phyloP scores from a whole-genome alignment of 2,113 vertebrate species.

The Gnathonemus longibarbis region DNA sequence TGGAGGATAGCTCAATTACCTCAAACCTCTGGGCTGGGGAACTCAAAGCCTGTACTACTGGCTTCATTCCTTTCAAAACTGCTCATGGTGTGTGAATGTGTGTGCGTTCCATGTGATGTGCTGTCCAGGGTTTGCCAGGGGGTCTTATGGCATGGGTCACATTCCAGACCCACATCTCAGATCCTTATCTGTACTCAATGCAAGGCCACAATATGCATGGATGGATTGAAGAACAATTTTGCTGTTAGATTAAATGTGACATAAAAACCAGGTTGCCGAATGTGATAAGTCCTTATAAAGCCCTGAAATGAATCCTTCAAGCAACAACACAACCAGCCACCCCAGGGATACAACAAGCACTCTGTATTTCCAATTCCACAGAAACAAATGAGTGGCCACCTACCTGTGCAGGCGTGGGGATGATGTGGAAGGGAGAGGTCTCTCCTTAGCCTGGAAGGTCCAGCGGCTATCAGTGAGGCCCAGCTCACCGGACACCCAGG shows the following conservation, averaged over 20 bases:
- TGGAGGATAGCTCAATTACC: neutral
- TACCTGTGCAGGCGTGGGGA: slow-evolving; percentile 20
- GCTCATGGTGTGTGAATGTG: neutral
- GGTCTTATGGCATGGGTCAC: neutral
- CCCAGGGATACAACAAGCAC: too few relatives aligned
- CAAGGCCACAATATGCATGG: neutral
- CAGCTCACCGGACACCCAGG: slow-evolving; percentile 73
- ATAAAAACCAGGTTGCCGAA: neutral
- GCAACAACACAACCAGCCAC: neutral
- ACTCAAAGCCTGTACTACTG: neutral
- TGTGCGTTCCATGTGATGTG: neutral
- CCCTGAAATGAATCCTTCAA: neutral
- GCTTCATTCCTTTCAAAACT: neutral
- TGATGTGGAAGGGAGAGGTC: slow-evolving; percentile 29
- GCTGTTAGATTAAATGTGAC: neutral
- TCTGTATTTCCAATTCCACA: neutral
- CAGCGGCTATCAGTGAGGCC: slow-evolving; percentile 45
- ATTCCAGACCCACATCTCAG: neutral
- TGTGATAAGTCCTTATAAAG: neutral
- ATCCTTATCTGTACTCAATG: neutral
- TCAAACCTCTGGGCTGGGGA: neutral
- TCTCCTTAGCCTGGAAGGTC: slow-evolving; percentile 44
- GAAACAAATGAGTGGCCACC: neutral
- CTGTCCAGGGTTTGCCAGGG: neutral
- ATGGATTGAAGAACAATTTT: neutral